Base-by-base conservation (phyloP, 2,113 vertebrate species). In the Lasiurus borealis region DNA sequence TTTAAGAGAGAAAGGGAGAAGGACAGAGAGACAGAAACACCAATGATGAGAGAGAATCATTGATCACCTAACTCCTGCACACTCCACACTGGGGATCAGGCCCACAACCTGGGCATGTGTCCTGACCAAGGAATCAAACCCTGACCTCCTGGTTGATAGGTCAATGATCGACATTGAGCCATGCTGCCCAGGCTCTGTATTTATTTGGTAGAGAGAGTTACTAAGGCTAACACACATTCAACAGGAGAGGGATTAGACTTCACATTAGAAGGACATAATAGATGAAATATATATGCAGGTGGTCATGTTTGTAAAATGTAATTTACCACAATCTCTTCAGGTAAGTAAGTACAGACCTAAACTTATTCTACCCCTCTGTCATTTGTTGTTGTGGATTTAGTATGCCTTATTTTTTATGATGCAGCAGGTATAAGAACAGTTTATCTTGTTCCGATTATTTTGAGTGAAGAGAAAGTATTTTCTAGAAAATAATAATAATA, bases 381-480 rank as follows among this genome's bases (percentile, higher is more conserved):
- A 81, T 25, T 36, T 21, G 15, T 29, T 69, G 18, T 15, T 57
- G 8, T 69, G 59, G 12, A 27, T 36, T 1, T 69, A 57, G 7
- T 88, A 64, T 80, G 21, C 10, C 6, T 87, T 81, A 40, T 34
- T 34, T 90, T 52, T 87, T 1, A 76, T 48, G 16, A n/a, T 57
- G 84, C 18, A 81, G 4, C 7, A 40, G 7, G 3, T 11, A 81
- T 14, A 5, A 40, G 21, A 5, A 40, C 6, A 72, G 19, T 25
- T 46, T 19, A 86, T 52, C 36, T 81, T 81, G 6, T 34, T 90
- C n/a, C 1, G 77, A 4, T 71, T 71, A 31, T 13, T 83, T 68
- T 59, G 12, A 34, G 36, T 71, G 23, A 50, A 16, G 92, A 86
- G 21, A 92, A 97, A 72, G 1, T 59, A 31, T 90, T 87, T 85